Evolutionary conservation across 2,797 vertebrate genomes (phyloP), one percentile per base, ranked within the genome.

Genomic region (Channallabes apus): DNA sequence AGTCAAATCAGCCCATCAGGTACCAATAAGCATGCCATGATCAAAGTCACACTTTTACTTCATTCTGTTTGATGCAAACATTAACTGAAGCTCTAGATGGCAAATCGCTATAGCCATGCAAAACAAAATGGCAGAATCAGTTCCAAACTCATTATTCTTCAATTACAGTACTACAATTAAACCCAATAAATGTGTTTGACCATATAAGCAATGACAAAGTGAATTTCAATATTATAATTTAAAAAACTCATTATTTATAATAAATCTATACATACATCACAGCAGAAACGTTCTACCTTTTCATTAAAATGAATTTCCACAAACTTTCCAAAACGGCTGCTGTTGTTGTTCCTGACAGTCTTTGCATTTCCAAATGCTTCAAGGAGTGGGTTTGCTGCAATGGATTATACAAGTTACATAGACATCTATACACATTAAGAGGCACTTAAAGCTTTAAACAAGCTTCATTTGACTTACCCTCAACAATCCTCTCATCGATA

Each of bases 351-450:
- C 72, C 98, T 95, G 90, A 99, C 98, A 14, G 98, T 99, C 91
- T 99, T 99, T 84, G 98, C 98, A 72, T 99, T 99, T 92, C 98
- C 98, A 91, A 99, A 99, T 24, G 98, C 98, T 94, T 99, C 98
- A 38, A 99, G 93, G 0, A 99, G 94, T 2, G 98, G 98, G 88
- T 99, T 99, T 82, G 98, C 98, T 99, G 91, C 90, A 90, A 80
- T 3, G 24, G 27, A 77, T 58, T 11, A 65, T 20, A 15, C 38
- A 32, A 54, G 46, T 24, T 27, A 46, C 78, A 79, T 5, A 35
- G 27, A 67, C 6, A 54, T 54, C 62, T 64, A 29, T 22, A 67
- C 11, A 54, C 2, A 15, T 29, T 6, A 69, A 41, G 35, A 71
- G 6, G 18, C 67, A 59, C 8, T 22, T 29, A 3, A 68, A 68